Evolutionary conservation across 2,113 vertebrate genomes (phyloP).

Genomic region (Grallaria varia): DNA sequence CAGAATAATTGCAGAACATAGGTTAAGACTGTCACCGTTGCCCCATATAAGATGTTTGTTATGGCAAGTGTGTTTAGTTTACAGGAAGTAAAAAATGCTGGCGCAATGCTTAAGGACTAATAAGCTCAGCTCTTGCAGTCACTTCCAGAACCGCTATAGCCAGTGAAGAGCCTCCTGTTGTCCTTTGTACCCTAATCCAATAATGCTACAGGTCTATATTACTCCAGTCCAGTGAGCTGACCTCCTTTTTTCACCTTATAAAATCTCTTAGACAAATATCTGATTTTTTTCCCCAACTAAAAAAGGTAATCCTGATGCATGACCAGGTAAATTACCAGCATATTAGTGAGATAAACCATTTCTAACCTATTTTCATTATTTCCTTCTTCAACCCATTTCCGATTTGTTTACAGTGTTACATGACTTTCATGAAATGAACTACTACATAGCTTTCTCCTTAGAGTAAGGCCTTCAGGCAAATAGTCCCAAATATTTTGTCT

Average conservation of each 20-base stretch:
- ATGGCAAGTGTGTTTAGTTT: neutral
- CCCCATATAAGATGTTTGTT: neutral
- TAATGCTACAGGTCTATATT: neutral
- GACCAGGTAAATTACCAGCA: neutral
- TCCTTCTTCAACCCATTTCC: neutral
- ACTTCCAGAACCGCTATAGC: neutral
- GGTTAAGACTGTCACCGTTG: neutral
- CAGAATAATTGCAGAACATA: neutral
- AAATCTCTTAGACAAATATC: neutral
- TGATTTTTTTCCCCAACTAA: fast-evolving
- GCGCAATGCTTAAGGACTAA: neutral
- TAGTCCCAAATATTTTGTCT: neutral
- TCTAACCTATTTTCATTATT: neutral
- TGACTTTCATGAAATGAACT: neutral
- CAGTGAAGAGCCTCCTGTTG: neutral
- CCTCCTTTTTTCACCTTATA: neutral
- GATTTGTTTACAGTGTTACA: neutral
- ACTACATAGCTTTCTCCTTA: neutral
- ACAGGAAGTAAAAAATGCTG: neutral
- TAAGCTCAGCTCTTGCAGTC: neutral
- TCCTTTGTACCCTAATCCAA: neutral
- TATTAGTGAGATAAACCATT: neutral
- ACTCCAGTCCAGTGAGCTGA: neutral
- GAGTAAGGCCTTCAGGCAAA: neutral
- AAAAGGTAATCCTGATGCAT: neutral